phyloP scores from a whole-genome alignment of 2,797 vertebrate species.

The Kryptopterus vitreolus region DNA sequence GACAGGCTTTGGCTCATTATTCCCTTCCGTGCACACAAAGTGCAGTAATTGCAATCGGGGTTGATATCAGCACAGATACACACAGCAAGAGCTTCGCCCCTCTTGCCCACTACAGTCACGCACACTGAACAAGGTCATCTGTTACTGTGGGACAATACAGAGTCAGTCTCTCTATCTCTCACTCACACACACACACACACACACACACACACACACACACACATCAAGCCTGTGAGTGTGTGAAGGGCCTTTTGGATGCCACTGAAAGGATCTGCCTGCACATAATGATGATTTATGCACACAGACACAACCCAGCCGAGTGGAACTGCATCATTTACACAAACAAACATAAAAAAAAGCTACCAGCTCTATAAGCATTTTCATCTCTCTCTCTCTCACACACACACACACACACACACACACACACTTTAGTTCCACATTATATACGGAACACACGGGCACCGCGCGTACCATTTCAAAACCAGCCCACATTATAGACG shows the following conservation, averaged over 20 bases:
- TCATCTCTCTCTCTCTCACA: not conserved
- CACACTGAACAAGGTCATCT: conserved; percentile 44
- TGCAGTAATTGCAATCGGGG: conserved; percentile 48
- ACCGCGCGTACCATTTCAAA: not conserved
- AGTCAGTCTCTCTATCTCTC: not conserved
- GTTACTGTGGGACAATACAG: conserved; percentile 38
- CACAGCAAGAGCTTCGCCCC: conserved; percentile 18
- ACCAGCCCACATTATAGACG: not conserved
- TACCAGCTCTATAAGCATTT: not conserved
- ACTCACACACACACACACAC: not conserved
- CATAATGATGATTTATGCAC: conserved; percentile 76
- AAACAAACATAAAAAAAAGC: conserved; percentile 61
- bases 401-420: not conserved
- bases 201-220: not conserved
- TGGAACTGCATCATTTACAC: conserved; percentile 69
- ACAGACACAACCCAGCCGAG: conserved; percentile 63
- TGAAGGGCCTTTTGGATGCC: conserved; percentile 60
- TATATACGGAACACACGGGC: not conserved
- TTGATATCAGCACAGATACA: conserved; percentile 49
- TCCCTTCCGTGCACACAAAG: conserved; percentile 29
- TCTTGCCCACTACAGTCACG: not conserved
- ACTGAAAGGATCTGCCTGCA: conserved; percentile 60
- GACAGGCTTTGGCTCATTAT: conserved; percentile 33
- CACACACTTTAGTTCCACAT: not conserved
- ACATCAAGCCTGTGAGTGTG: conserved; percentile 27